Base-by-base conservation (phyloP, 2,797 vertebrate genomes). In the Paguma larvata region DNA sequence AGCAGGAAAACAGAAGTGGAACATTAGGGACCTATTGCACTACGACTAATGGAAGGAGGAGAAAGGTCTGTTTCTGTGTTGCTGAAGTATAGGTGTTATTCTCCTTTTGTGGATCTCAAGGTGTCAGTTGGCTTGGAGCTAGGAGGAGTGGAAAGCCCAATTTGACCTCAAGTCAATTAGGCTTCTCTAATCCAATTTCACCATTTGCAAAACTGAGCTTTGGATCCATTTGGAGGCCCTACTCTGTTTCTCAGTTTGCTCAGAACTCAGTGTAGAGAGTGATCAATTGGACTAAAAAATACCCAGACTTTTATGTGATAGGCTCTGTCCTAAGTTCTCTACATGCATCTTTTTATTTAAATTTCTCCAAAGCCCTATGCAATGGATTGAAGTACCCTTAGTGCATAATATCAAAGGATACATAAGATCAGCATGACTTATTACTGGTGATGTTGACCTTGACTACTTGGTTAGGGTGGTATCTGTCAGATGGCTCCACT, bases 121-220 rank as follows among this genome's bases (percentile, higher is more conserved):
- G 56, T 27, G 21, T 80, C 2, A 0, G n/a, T 46, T 89, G 41
- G 4, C 72, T 93, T 89, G 59, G 23, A 91, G 62, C 27, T 68
- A 68, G 32, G 48, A 79, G 38, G 1, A 18, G 30, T n/a, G 41
- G 68, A 91, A 94, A 92, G 32, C 65, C 56, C 62, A 59, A 0
- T 78, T 27, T 79, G 89, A 19, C 41, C 18, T 80, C 30, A 8
- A 90, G 38, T 41, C 56, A 79, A 88, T 44, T 19, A 25, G 51
- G n/a, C 44, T 94, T 94, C 77, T 77, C 30, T 7, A 84, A 13
- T 53, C 59, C 41, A 62, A 48, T 87, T 65, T 85, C 53, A 88
- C 38, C 41, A n/a, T 21, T 59, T 88, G 68, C 23, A 94, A 67
- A 96, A 70, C 12, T 44, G 80, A 86, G 59, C 75, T 82, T 87